Evolutionary conservation across 2,888 invertebrate species (phyloP).

Genomic region (Euproctis similis): DNA sequence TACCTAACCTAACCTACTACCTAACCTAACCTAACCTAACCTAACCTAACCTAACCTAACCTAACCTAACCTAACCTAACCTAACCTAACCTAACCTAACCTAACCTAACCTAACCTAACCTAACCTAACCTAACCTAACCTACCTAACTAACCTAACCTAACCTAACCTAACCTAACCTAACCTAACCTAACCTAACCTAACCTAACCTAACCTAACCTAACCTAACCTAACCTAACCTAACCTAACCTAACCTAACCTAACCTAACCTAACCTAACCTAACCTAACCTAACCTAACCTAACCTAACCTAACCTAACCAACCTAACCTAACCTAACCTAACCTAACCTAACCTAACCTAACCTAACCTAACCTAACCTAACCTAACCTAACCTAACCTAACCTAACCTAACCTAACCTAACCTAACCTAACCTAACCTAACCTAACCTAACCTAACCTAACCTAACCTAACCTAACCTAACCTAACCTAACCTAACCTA

Average conservation of each 20-base stretch:
- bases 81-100: slow-evolving; percentile 20
- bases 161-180: slow-evolving; percentile 6
- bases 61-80: too few species aligned
- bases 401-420: slow-evolving; percentile 6
- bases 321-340: too few species aligned
- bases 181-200: slow-evolving; percentile 9
- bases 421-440: slow-evolving; percentile 6
- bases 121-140: too few species aligned
- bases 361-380: slow-evolving; percentile 19
- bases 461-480: slow-evolving; percentile 6
- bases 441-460: slow-evolving; percentile 6
- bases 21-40: slow-evolving; percentile 16
- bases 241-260: slow-evolving; percentile 6
- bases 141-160: slow-evolving; percentile 11
- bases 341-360: slow-evolving; percentile 18
- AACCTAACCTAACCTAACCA: too few species aligned
- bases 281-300: slow-evolving; percentile 4
- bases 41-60: slow-evolving; percentile 16
- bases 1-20: slow-evolving; percentile 15
- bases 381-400: slow-evolving; percentile 11
- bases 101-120: slow-evolving; percentile 20
- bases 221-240: slow-evolving; percentile 8
- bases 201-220: slow-evolving; percentile 11
- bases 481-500: slow-evolving; percentile 6
- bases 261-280: slow-evolving; percentile 9